Evolutionary conservation across 1,140 invertebrate genomes (phyloP).

Genomic region (Harlomillsia oculata): DNA sequence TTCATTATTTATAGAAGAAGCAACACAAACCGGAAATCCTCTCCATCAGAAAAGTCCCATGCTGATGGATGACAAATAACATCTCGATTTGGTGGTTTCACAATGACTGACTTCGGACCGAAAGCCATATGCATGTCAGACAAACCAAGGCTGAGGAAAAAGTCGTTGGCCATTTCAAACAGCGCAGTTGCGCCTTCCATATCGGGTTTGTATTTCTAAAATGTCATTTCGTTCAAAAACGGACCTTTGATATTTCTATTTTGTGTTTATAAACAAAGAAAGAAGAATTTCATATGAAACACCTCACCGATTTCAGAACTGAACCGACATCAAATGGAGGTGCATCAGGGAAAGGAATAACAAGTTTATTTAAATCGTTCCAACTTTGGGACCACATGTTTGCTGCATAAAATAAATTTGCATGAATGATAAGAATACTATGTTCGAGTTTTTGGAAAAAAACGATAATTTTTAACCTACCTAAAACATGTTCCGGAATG

Average conservation of each 20-base stretch:
- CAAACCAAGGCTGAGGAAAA: slow-evolving; percentile 35
- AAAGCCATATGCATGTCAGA: slow-evolving; percentile 18
- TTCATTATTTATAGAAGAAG: neutral
- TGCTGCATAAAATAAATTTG: slow-evolving; percentile 40
- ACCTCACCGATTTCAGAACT: slow-evolving; percentile 22
- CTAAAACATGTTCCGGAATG: slow-evolving; percentile 80
- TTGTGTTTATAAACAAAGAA: neutral
- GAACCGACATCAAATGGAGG: slow-evolving; percentile 37
- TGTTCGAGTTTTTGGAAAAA: neutral
- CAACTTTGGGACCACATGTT: slow-evolving; percentile 85
- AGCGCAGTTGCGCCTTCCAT: slow-evolving; percentile 39
- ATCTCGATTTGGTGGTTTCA: slow-evolving; percentile 42
- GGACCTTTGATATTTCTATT: neutral
- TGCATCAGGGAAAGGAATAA: slow-evolving; percentile 36
- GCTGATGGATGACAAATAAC: slow-evolving; percentile 66
- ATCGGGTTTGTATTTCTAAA: slow-evolving; percentile 14
- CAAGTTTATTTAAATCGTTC: slow-evolving; percentile 40
- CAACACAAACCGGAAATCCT: slow-evolving; percentile 49
- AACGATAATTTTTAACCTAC: slow-evolving; percentile 40
- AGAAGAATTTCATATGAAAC: neutral
- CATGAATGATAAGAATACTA: neutral
- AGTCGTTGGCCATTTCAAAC: slow-evolving; percentile 36
- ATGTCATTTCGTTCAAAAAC: neutral
- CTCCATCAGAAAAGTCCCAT: slow-evolving; percentile 62
- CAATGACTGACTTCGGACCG: slow-evolving; percentile 24